These are phyloP conservation scores for Amniataba percoides DNA, from an alignment of 2,797 vertebrate species.

Conservation along the genomic window DNA sequence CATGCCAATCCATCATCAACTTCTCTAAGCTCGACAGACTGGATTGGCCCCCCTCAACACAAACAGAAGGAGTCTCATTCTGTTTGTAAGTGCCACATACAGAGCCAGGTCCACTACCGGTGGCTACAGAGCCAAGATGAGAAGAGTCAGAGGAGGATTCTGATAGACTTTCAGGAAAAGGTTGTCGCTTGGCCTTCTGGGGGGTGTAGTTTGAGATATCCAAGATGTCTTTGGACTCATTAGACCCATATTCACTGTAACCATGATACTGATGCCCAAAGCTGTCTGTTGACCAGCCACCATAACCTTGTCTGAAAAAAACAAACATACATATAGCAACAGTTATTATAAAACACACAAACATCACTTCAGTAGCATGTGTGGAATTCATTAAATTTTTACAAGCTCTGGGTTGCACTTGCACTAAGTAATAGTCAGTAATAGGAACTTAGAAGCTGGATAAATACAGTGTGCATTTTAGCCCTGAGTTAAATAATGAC, in stretches of 20 bases:
- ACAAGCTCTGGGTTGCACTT: constrained; percentile 16
- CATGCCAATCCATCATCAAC: constrained; percentile 99
- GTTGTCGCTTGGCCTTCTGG: constrained; percentile 96
- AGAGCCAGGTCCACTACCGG: constrained; percentile 76
- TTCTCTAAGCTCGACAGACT: constrained; percentile 98
- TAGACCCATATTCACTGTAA: constrained; percentile 93
- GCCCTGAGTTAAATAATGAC: constrained; percentile 5
- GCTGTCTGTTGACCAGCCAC: constrained; percentile 91
- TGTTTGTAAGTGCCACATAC: constrained; percentile 81
- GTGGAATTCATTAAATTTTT: not conserved
- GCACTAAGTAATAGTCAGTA: not conserved
- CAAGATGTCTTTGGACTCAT: constrained; percentile 96
- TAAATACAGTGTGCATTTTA: constrained; percentile 5
- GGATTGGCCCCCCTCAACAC: constrained; percentile 87
- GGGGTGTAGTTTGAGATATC: constrained; percentile 99
- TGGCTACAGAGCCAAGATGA: constrained; percentile 88
- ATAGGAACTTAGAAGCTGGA: not conserved
- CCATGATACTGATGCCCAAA: constrained; percentile 93
- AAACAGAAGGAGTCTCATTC: constrained; percentile 69
- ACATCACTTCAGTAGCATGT: constrained; percentile 9
- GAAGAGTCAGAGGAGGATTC: constrained; percentile 98
- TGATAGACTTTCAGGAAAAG: constrained; percentile 93
- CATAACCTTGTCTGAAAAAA: constrained; percentile 88
- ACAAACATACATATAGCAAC: constrained; percentile 16
- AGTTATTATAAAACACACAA: constrained; percentile 23